Percentiles rank a stretch among this genome's conserved stretches.
Conservation (phyloP, 2,113 vertebrate species). For the Cromileptes altivelis region DNA sequence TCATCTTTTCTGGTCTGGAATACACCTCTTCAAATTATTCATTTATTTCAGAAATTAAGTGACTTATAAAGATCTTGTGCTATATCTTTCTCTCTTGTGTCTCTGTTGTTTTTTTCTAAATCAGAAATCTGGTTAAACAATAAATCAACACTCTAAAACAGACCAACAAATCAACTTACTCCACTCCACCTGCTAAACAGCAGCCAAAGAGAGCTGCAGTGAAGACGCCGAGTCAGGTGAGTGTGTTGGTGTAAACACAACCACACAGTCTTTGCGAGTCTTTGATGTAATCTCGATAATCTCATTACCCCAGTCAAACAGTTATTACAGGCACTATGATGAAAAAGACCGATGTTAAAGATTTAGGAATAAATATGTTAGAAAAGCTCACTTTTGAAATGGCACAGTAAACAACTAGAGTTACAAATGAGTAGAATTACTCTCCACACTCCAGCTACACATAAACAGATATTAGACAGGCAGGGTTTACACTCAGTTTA, state of each 20-base stretch:
- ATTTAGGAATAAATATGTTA: neutral
- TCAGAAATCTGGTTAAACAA: neutral
- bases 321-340: neutral
- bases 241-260: slow-evolving; percentile 19
- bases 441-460: neutral
- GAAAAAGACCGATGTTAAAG: neutral
- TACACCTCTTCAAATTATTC: neutral
- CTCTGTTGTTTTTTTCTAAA: neutral
- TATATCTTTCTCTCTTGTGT: neutral
- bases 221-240: neutral
- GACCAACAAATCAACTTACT: neutral
- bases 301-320: slow-evolving; percentile 21
- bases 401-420: neutral
- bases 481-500: neutral
- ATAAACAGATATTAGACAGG: neutral
- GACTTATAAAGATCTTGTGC: neutral
- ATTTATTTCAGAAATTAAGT: neutral
- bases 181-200: neutral
- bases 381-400: neutral
- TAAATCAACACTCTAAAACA: neutral
- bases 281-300: slow-evolving; percentile 12
- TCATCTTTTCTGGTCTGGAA: neutral
- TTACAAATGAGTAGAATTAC: slow-evolving; percentile 30
- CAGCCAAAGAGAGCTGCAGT: neutral
- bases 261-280: neutral